Evolutionary conservation across 2,113 vertebrate genomes (phyloP).

Genomic region (Neolamprologus falcicula): DNA sequence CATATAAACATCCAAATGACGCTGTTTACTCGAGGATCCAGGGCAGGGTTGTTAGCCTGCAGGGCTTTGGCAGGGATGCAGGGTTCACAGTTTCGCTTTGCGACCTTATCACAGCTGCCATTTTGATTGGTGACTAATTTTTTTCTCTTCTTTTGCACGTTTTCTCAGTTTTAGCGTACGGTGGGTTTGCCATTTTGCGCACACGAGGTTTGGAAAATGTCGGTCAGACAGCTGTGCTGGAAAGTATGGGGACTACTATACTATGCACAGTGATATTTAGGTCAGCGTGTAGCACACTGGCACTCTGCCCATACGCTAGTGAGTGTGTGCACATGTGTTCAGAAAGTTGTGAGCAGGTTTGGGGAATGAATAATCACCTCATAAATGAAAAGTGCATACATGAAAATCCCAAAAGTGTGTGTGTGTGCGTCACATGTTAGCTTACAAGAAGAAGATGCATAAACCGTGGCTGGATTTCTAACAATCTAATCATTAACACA

Average conservation of each 20-base stretch:
- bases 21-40: slow-evolving; percentile 12
- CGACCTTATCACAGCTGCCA: not conserved
- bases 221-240: not conserved
- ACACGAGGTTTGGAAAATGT: not conserved
- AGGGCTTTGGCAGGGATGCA: slow-evolving; percentile 16
- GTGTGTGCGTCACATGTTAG: not conserved
- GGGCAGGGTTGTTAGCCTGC: slow-evolving; percentile 23
- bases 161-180: not conserved
- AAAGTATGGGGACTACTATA: not conserved
- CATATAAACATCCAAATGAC: slow-evolving; percentile 4
- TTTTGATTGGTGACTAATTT: not conserved
- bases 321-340: not conserved
- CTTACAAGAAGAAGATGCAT: not conserved
- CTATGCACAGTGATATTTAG: not conserved
- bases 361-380: not conserved
- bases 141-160: not conserved
- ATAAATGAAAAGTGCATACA: not conserved
- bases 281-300: not conserved
- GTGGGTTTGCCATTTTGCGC: not conserved
- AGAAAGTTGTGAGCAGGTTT: not conserved
- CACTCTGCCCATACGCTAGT: not conserved
- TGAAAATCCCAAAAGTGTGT: not conserved
- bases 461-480: not conserved
- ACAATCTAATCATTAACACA: not conserved
- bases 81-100: not conserved